Evolutionary conservation across 2,113 vertebrate species (phyloP).

Genomic region (Narcine bancroftii): DNA sequence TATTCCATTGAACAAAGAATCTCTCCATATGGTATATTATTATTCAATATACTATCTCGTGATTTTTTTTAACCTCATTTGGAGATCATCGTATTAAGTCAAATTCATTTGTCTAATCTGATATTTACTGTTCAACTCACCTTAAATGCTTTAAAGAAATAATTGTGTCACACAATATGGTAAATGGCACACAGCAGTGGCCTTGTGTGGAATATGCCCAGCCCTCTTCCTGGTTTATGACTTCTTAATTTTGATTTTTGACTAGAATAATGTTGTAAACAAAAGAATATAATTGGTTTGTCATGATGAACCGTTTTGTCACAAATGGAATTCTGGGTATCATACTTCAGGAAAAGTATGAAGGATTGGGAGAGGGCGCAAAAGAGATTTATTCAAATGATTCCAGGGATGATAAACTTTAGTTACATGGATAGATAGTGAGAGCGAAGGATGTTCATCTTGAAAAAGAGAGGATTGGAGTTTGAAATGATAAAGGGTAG

Average conservation of each 20-base stretch:
- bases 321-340: too few species aligned
- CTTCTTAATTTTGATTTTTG: neutral
- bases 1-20: neutral
- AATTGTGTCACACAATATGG: neutral
- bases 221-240: neutral
- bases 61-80: conserved; percentile 4
- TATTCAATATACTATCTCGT: neutral
- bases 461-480: too few species aligned
- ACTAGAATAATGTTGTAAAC: neutral
- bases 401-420: too few species aligned
- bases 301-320: too few species aligned
- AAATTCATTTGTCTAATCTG: neutral
- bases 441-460: too few species aligned
- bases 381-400: too few species aligned
- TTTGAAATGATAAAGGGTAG: too few species aligned
- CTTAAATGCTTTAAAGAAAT: neutral
- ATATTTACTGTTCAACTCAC: neutral
- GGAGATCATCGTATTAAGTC: neutral
- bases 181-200: neutral
- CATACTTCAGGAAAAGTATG: too few species aligned
- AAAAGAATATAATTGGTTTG: too few species aligned
- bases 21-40: neutral
- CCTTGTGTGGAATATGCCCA: neutral
- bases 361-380: too few species aligned
- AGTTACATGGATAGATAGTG: too few species aligned